Percentiles rank a stretch among this genome's conserved stretches.
phyloP scores from a whole-genome alignment of 2,113 vertebrate genomes.

The Pyxicephalus adspersus region DNA sequence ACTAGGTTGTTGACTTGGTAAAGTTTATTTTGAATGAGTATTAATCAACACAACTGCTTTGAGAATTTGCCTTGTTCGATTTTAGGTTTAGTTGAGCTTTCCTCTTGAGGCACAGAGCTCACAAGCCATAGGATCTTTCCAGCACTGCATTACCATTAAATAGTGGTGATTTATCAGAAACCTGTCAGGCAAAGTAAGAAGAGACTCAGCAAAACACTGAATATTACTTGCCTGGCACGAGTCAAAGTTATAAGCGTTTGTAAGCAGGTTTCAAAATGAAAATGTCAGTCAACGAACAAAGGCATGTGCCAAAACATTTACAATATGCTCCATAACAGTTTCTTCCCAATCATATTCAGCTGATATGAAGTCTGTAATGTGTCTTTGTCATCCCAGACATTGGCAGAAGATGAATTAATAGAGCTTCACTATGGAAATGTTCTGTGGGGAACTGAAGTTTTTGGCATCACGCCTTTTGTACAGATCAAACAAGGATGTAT shows the following conservation, averaged over 20 bases:
- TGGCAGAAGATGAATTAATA: not conserved
- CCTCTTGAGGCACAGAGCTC: too few species aligned
- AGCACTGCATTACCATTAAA: not conserved
- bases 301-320: constrained; percentile 14
- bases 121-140: not conserved
- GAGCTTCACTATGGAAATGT: not conserved
- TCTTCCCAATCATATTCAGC: not conserved
- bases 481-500: too few species aligned
- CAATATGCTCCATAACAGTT: not conserved
- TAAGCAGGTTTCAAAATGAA: constrained; percentile 20
- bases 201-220: constrained; percentile 3
- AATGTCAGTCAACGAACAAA: not conserved
- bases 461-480: too few species aligned
- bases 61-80: too few species aligned
- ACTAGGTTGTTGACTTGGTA: too few species aligned
- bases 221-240: constrained; percentile 5
- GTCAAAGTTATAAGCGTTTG: constrained; percentile 19
- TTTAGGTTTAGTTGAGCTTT: too few species aligned
- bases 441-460: not conserved
- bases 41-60: too few species aligned
- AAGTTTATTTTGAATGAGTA: too few species aligned
- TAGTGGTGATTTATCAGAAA: not conserved
- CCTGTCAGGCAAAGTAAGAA: constrained; percentile 12
- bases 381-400: not conserved
- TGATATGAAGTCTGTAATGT: not conserved